Conservation (phyloP, 2,113 vertebrate genomes). For the Melanocharis versteri region DNA sequence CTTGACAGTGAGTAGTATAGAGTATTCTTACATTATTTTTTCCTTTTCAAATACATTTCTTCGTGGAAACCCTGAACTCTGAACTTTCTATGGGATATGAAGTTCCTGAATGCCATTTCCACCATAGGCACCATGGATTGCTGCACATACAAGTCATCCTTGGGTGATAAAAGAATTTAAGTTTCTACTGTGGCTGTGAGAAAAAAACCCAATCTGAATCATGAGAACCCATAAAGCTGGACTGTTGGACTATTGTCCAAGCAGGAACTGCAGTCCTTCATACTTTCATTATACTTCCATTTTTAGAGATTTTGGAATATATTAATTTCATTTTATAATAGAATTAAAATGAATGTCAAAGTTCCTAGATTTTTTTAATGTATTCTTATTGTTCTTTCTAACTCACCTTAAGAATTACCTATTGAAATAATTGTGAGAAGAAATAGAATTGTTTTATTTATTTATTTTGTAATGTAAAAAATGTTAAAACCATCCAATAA, state of each 20-base stretch:
- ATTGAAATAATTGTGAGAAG: background rate
- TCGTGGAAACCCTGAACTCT: background rate
- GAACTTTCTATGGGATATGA: background rate
- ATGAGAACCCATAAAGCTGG: background rate
- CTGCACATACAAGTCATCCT: background rate
- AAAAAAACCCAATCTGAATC: background rate
- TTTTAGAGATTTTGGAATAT: background rate
- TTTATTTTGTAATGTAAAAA: background rate
- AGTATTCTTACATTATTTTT: background rate
- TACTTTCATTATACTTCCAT: background rate
- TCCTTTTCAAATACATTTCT: background rate
- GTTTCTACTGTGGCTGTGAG: background rate
- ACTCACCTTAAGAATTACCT: background rate
- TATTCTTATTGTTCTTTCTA: background rate
- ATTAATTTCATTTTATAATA: background rate
- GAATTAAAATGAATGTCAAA: background rate
- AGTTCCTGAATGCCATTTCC: background rate
- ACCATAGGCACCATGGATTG: background rate
- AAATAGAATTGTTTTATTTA: background rate
- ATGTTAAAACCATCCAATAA: accelerated
- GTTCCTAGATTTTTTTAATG: background rate
- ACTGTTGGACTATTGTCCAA: background rate
- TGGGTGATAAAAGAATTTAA: background rate
- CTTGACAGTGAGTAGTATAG: background rate
- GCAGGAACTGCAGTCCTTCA: background rate